Evolutionary conservation across 2,888 invertebrate genomes (phyloP), one percentile per base, ranked within the genome.

Genomic region (Acronicta alni): DNA sequence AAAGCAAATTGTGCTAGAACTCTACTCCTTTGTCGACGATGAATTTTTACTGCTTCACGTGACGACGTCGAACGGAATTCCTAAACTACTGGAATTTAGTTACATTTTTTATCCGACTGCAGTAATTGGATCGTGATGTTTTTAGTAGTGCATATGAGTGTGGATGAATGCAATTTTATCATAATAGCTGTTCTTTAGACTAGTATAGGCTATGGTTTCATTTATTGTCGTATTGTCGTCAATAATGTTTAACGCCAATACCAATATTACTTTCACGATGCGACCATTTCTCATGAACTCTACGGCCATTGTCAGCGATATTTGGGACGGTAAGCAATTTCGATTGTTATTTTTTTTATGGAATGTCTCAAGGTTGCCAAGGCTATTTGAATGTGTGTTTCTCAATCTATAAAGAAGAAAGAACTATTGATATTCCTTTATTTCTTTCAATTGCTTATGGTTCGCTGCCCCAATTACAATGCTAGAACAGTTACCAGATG

Each of bases 1-100:
- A 66, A 62, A 76, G 72, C 56, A 68, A 72, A 72, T 62, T 74
- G 51, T 64, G 56, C 46, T 67, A 58, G 53, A 68, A 64, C 57
- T 56, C 52, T 23, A 56, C 46, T 67, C 44, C 61, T 72, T 60
- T 37, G 72, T 56, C 51, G 62, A 57, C 77, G 47, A 63, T 71
- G 65, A 66, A 71, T 68, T 72, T 73, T 68, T 64, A 68, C 59
- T 71, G 59, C 46, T 39, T 58, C 51, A 66, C 65, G 68, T 66
- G 57, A 74, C 54, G 52, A 58, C 58, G 54, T 44, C 64, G 52
- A 46, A 39, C 51, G 54, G 59, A 74, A 71, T 74, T 58, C 60
- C 41, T 67, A 74, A 72, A 65, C 59, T 47, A 46, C 46, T 54
- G 30, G 46, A 73, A 59, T 65, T 58, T 57, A 44, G 54, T 53